Evolutionary conservation across 2,113 vertebrate genomes (phyloP), one percentile per base, ranked within the genome.

Genomic region (Poeciliopsis turrubarensis): DNA sequence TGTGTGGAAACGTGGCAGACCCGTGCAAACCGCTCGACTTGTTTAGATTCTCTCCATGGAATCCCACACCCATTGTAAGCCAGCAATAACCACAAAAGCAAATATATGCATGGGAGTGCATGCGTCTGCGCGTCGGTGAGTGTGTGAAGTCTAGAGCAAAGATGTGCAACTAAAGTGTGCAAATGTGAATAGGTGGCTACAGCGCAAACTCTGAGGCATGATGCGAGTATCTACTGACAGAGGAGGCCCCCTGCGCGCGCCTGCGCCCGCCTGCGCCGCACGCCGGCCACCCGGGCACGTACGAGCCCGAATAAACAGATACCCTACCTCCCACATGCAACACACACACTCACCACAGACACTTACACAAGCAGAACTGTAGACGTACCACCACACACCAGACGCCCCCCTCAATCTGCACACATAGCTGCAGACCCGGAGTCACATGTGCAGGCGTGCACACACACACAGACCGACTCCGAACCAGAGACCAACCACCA

Each of bases 1-100:
- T 89, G 89, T 92, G 90, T 93, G 91, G 90, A 93, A 91, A 91
- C 87, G 84, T 92, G 89, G 89, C 90, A 90, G 87, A 72, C 76
- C 83, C 77, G 69, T 80, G 86, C 82, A 78, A 89, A 92, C 87
- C 89, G 68, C 88, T 83, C 30, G 65, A 81, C 90, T 92, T 90
- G 88, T 92, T 90, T 89, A 89, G 85, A 92, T 88, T 89, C 87
- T 92, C 88, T 90, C 86, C 80, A 89, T 88, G 88, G 92, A 94
- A 92, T 90, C 87, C 86, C 91, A 93, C 82, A 86, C 86, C 86
- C 87, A 88, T 89, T 91, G 91, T 90, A 82, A 89, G 91, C 89
- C 93, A 89, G 88, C 73, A 61, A 83, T 79, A 89, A 93, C 89
- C 90, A 78, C 90, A 88, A 84, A 84, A 71, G 72, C 78, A 68